Conservation (phyloP, 2,113 vertebrate genomes). For the Tilapia sparmanii region DNA sequence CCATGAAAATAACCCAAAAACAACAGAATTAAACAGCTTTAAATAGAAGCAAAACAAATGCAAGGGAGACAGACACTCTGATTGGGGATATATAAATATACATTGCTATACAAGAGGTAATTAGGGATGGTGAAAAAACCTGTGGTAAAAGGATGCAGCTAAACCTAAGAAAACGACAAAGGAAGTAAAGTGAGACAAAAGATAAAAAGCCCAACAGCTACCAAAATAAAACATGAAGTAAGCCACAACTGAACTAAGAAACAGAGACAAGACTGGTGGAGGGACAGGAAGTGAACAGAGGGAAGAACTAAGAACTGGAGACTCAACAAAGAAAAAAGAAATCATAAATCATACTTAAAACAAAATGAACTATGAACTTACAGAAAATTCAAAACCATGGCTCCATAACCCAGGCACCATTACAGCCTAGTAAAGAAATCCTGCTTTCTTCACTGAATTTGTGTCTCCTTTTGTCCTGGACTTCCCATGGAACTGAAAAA, state of each 20-base stretch:
- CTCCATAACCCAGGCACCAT: background rate
- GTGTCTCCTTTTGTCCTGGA: background rate
- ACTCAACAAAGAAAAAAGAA: background rate
- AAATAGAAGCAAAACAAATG: background rate
- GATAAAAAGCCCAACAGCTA: background rate
- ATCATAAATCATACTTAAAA: background rate
- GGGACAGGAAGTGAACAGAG: background rate
- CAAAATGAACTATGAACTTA: background rate
- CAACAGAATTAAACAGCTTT: background rate
- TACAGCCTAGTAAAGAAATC: background rate
- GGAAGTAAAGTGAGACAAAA: background rate
- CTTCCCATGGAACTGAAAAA: background rate
- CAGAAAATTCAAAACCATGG: background rate
- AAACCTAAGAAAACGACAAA: background rate
- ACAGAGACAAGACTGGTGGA: background rate
- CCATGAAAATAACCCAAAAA: background rate
- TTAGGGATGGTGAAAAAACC: background rate
- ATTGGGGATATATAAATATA: background rate
- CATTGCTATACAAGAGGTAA: background rate
- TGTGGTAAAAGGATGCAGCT: background rate
- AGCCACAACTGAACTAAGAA: background rate
- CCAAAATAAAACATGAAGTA: background rate
- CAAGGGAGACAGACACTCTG: background rate
- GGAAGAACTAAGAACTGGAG: background rate
- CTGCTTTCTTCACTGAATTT: background rate